A percentile compares a stretch with the other conserved stretches of the same genome.
Conservation (phyloP, 2,888 invertebrate species). For the Bibio marci region DNA sequence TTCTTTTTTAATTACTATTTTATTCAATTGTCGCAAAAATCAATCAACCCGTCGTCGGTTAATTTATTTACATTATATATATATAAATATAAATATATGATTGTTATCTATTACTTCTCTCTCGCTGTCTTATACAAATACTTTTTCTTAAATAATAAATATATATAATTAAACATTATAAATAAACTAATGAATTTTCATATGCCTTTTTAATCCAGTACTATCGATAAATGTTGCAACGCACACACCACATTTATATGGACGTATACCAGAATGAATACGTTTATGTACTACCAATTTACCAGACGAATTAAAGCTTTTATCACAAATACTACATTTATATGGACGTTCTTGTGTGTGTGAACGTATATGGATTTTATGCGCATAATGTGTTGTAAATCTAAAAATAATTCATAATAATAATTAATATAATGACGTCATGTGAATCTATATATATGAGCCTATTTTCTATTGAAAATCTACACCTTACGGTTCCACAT, state of each 20-base stretch:
- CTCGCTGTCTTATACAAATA: no score
- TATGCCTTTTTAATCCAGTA: constrained; percentile 7
- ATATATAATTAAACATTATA: no score
- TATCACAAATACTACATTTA: constrained; percentile 8
- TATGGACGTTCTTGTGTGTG: constrained; percentile 10
- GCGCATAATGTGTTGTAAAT: constrained; percentile 8
- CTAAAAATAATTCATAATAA: not conserved
- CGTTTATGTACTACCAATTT: constrained; percentile 9
- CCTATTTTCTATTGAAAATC: no score
- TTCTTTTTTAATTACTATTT: no score
- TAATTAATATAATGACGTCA: not conserved
- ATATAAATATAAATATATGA: no score
- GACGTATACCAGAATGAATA: constrained; percentile 9
- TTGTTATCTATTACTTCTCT: no score
- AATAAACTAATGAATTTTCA: no score
- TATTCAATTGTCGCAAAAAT: no score
- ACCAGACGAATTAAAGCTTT: constrained; percentile 10
- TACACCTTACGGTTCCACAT: no score
- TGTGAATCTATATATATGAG: not conserved
- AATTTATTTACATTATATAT: no score
- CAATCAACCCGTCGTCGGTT: no score
- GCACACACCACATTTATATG: constrained; percentile 9
- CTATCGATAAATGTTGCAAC: constrained; percentile 9
- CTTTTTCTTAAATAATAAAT: no score
- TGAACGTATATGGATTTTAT: constrained; percentile 10